These are phyloP conservation scores for Cyclina sinensis DNA, from an alignment of 1,140 invertebrate genomes.

Conservation along the genomic window DNA sequence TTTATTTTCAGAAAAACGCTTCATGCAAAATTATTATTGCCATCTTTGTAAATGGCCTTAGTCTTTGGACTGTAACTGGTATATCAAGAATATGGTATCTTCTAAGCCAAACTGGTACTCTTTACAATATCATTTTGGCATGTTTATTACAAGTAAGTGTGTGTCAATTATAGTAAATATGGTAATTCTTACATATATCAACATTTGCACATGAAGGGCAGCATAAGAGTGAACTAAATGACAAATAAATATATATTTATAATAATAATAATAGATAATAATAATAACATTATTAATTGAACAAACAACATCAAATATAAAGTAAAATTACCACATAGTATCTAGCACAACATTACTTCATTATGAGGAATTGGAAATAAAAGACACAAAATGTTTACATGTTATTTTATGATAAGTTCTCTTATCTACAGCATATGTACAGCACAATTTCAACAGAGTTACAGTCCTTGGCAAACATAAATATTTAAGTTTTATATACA, in stretches of 20 bases:
- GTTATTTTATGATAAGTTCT: background rate
- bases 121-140: too few species aligned
- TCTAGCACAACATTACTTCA: background rate
- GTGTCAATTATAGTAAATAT: too few species aligned
- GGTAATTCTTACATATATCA: too few species aligned
- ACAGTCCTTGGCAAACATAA: background rate
- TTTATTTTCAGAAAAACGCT: too few species aligned
- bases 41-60: too few species aligned
- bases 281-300: conserved; percentile 15
- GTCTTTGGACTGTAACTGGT: too few species aligned
- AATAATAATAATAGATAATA: too few species aligned
- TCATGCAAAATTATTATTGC: too few species aligned
- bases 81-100: too few species aligned
- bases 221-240: background rate
- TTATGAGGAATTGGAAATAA: background rate
- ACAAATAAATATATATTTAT: background rate
- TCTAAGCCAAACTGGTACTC: too few species aligned
- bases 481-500: background rate
- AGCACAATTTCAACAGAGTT: too few species aligned
- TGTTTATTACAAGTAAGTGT: too few species aligned
- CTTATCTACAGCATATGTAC: conserved; percentile 6
- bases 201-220: conserved; percentile 38
- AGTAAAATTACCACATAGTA: conserved; percentile 5
- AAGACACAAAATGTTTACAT: conserved; percentile 12
- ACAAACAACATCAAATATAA: conserved; percentile 26